A percentile compares a stretch with the other conserved stretches of the same genome.
These are phyloP conservation scores for Caenorhabditis sp. DNA, from an alignment of 2,888 invertebrate genomes.

Conservation along the genomic window DNA sequence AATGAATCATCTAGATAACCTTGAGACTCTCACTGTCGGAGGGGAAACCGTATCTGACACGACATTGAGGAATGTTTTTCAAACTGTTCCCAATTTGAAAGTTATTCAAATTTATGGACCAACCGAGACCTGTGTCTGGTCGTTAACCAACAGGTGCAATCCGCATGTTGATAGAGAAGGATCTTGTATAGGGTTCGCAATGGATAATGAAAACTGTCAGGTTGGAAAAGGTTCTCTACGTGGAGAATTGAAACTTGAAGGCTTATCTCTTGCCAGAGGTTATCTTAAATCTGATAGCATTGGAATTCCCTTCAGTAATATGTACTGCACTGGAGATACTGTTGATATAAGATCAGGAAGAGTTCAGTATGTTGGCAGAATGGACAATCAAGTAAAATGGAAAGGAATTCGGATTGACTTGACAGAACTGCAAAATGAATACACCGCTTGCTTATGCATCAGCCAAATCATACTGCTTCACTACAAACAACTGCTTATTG, in stretches of 20 bases:
- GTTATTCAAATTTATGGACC: constrained; percentile 79
- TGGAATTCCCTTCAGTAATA: constrained; percentile 17
- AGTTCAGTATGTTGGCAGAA: constrained; percentile 68
- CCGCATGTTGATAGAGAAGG: constrained; percentile 44
- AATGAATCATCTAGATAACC: constrained; percentile 52
- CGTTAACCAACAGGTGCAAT: constrained; percentile 64
- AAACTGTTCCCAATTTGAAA: neutral
- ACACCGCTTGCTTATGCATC: constrained; percentile 29
- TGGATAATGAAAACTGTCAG: constrained; percentile 54
- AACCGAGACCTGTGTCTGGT: constrained; percentile 80
- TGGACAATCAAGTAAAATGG: constrained; percentile 74
- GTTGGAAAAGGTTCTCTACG: constrained; percentile 15
- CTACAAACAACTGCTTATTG: constrained; percentile 58
- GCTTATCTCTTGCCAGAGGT: constrained; percentile 65
- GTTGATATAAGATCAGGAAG: constrained; percentile 32
- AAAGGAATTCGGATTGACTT: constrained; percentile 68
- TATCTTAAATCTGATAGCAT: constrained; percentile 41
- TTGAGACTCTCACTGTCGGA: constrained; percentile 74
- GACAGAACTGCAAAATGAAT: constrained; percentile 59
- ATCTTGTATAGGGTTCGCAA: constrained; percentile 66
- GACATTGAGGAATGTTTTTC: constrained; percentile 11
- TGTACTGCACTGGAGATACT: constrained; percentile 67
- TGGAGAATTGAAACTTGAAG: constrained; percentile 63
- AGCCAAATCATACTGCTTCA: constrained; percentile 47
- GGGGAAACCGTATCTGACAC: constrained; percentile 75